Evolutionary conservation across 2,888 invertebrate genomes (phyloP).

Genomic region (Hyalella azteca): DNA sequence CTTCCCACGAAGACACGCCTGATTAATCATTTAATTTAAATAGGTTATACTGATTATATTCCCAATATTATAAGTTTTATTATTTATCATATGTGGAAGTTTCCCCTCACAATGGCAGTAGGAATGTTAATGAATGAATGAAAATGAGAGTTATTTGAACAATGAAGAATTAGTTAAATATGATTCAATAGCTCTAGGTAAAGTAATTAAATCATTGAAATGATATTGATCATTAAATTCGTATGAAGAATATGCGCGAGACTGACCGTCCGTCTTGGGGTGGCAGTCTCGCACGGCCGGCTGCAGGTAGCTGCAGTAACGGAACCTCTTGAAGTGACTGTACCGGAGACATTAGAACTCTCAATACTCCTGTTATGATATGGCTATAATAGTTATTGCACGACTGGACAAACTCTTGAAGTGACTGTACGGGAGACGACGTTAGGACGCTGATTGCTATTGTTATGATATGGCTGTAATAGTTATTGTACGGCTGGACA

Average conservation of each 20-base stretch:
- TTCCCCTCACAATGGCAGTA: too few species aligned
- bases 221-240: too few species aligned
- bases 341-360: constrained; percentile 46
- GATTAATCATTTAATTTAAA: too few species aligned
- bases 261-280: constrained; percentile 60
- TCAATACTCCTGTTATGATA: background rate
- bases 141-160: too few species aligned
- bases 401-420: background rate
- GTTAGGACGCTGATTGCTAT: background rate
- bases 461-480: background rate
- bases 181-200: too few species aligned
- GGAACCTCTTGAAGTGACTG: constrained; percentile 62
- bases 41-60: too few species aligned
- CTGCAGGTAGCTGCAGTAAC: constrained; percentile 60
- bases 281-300: constrained; percentile 60
- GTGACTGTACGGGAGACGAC: background rate
- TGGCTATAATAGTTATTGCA: background rate
- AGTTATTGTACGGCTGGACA: background rate
- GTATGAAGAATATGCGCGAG: too few species aligned
- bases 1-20: constrained; percentile 70
- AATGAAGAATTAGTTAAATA: too few species aligned
- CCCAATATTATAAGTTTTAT: too few species aligned
- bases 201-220: too few species aligned
- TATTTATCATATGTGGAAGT: too few species aligned
- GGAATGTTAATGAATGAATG: too few species aligned